Evolutionary conservation across 2,113 vertebrate genomes (phyloP), one percentile per base, ranked within the genome.

Genomic region (Oncorhynchus mykiss): DNA sequence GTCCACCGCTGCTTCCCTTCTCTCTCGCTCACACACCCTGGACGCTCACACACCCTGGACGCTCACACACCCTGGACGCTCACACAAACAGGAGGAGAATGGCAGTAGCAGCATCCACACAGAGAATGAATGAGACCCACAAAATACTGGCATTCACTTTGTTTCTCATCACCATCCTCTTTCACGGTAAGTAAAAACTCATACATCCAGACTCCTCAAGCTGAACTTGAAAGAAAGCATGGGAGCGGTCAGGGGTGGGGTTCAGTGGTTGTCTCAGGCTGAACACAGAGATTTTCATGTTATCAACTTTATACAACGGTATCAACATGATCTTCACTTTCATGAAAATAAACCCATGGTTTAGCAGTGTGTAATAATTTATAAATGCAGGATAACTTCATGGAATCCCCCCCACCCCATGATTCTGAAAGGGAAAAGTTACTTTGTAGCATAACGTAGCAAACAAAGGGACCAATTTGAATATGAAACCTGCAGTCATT

Each of bases 261-360:
- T 39, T n/a, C 3, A 13, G 57, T 14, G 72, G 31, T 45, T 12
- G 64, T 25, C 24, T 13, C 24, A 5, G 64, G 77, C 73, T 69
- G 75, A 81, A 78, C 77, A 54, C 69, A 82, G 80, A 82, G 80
- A 72, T 72, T 20, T 78, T 83, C 87, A 77, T 83, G 74, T 80
- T 92, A 89, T 88, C 90, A 89, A 80, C 62, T 29, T 78, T 83
- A 74, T n/a, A 80, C 79, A 85, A 86, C 74, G 73, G 29, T 57
- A 77, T 71, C 59, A 59, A 57, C 13, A 57, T 18, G 5, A 70
- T 1, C 1, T 34, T 80, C 11, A 78, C 29, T 3, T n/a, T 8
- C 2, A 20, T 71, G 14, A 80, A 78, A 83, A 60, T 39, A 78
- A 51, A 48, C 67, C 20, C 22, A 7, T 2, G 45, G 45, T 20